Base-by-base conservation (phyloP, 2,797 vertebrate genomes). In the Brachyrhaphis roseni region DNA sequence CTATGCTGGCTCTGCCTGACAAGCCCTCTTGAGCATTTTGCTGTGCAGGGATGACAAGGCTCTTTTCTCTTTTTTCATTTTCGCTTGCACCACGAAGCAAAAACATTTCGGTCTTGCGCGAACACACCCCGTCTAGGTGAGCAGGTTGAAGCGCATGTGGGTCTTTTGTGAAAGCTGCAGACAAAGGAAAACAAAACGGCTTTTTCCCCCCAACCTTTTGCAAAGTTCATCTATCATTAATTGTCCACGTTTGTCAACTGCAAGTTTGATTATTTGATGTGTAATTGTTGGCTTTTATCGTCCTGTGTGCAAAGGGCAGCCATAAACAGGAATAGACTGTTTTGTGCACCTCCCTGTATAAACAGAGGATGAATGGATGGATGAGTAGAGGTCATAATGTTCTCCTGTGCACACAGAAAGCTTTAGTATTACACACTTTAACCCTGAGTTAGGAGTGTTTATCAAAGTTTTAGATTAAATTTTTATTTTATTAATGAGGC, bases 1-100 rank as follows among this genome's bases (percentile, higher is more conserved):
- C 36, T 62, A 28, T 31, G 55, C 41, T 28, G 74, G 41, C 74
- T 59, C 39, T 2, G 5, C n/a, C 41, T 62, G 45, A 59, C 55
- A 34, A 34, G n/a, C 15, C 55, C 49, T 34, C 43, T 34, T 47
- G 51, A 72, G 68, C 26, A 20, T 72, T 76, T 76, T 78, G 76
- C 73, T 47, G n/a, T 16, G 43, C 41, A 26, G 43, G 39, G 20
- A 70, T 70, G 66, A 70, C 66, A 70, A 45, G 39, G 66, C 41
- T 70, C 15, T 68, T 68, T 68, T 45, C n/a, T 43, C 23, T 20
- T 41, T 68, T 20, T 41, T 68, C 8, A 39, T 70, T 43, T n/a
- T 70, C 26, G 6, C 66, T 45, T n/a, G 66, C 3, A n/a, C 10
- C n/a, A 70, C 41, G 2, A 11, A 77, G 70, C 77, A 34, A 11